Base-by-base conservation (phyloP, 2,113 vertebrate species). In the Ardeotis arabs region DNA sequence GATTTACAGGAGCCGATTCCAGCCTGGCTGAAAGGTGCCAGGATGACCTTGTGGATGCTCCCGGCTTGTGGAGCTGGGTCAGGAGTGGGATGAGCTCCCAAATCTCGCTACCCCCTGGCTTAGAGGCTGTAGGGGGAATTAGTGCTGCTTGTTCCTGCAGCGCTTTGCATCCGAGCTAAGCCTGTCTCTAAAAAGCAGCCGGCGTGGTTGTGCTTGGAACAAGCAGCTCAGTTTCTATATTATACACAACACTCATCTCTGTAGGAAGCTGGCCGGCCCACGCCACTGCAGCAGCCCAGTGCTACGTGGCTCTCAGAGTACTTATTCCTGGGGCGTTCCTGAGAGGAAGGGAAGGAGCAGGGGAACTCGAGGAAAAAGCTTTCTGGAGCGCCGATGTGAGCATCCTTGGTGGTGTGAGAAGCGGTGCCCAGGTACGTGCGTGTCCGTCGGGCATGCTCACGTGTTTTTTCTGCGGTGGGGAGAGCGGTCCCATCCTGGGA, bases 151-250 rank as follows among this genome's bases (percentile, higher is more conserved):
- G 7, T 74, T 89, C 64, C 68, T 14, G 78, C 85, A 27, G 77
- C 31, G 0, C 45, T 78, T 56, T 47, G 39, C 49, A 25, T 27
- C 59, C 7, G 2, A 86, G 68, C 89, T 70, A n/a, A 90, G 91
- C 59, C 58, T n/a, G 81, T 77, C 95, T 97, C 93, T 96, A 95
- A 93, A 96, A 96, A 95, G 92, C 95, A 95, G 74, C 84, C 69
- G 6, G 77, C 60, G 84, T 96, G 93, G 92, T 84, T 87, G 95
- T 84, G 93, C 87, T 89, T 47, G 95, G 89, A 93, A 67, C 77
- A 63, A 56, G 89, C 89, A 12, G 91, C 93, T 95, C 47, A 4
- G 92, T 96, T 95, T 94, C 93, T 87, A 78, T 84, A 87, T 94
- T 66, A 47, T 21, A 35, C 95, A 18, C 93, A 66, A 75, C 89